phyloP scores from a whole-genome alignment of 2,113 vertebrate genomes.

The Neogobius melanostomus region DNA sequence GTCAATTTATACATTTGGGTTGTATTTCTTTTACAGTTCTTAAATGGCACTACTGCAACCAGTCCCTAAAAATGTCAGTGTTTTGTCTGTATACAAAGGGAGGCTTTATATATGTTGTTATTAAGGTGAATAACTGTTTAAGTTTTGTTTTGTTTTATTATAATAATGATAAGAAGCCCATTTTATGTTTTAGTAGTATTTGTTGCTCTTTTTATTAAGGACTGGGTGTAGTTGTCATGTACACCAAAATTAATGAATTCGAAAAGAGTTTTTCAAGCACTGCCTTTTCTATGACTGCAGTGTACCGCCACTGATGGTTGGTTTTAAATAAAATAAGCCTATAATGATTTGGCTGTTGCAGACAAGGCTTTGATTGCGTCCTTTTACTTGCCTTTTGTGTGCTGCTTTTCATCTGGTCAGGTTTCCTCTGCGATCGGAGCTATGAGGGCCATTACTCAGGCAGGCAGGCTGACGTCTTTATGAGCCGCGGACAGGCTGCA shows the following conservation, averaged over 20 bases:
- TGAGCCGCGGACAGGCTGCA: slow-evolving; percentile 52
- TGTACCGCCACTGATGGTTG: not conserved
- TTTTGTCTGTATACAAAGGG: slow-evolving; percentile 1
- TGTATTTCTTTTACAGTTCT: slow-evolving; percentile 13
- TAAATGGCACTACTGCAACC: not conserved
- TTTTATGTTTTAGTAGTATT: slow-evolving; percentile 23
- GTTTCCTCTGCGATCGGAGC: slow-evolving; percentile 40
- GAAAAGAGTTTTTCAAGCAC: slow-evolving; percentile 3
- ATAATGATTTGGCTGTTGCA: not conserved
- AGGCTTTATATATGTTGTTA: slow-evolving; percentile 15
- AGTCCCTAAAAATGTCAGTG: not conserved
- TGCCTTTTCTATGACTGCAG: not conserved
- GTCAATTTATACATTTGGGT: not conserved
- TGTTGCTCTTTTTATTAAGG: slow-evolving; percentile 1
- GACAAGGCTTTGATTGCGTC: not conserved
- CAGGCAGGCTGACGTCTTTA: slow-evolving; percentile 60
- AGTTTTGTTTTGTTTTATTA: slow-evolving; percentile 7
- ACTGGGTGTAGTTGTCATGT: not conserved
- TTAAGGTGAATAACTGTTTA: not conserved
- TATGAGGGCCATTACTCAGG: slow-evolving; percentile 69
- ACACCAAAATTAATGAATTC: slow-evolving; percentile 22
- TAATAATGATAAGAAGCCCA: not conserved
- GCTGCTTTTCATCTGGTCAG: slow-evolving; percentile 18
- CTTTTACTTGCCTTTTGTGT: not conserved
- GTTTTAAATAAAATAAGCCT: not conserved